Base-by-base conservation (phyloP, 2,888 invertebrate genomes). In the Dione juno region DNA sequence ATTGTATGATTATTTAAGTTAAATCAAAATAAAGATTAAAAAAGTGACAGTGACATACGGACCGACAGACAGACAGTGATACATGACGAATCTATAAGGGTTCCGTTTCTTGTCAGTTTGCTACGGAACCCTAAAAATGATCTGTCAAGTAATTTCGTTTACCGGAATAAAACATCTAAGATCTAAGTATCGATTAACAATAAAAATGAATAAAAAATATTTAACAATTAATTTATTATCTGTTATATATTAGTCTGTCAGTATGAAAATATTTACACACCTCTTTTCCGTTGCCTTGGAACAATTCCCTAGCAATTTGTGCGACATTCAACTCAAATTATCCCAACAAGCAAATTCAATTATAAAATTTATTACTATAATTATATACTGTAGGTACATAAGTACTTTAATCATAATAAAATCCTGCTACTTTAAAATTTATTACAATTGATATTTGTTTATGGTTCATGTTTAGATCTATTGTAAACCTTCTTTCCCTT, bases 281-380 rank as follows among this genome's bases (percentile, higher is more conserved):
- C 54, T 52, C 70, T 69, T 75, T 73, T 76, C 76, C 76, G 67
- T 74, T 74, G 65, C 75, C 76, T 76, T 75, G 76, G 67, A 67
- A 69, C 66, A 69, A 69, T 61, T 71, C 21, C 41, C 43, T 61
- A 16, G 65, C 64, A 53, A 66, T 67, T 68, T 73, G 57, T 66
- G 52, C 35, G 45, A 40, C 70, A 67, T 67, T 52, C 67, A 59
- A 64, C 40, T 14, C 48, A 43, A 48, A 69, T 54, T 40, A 65
- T 72, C 37, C 37, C 37, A 54, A 63, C 69, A 61, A 63, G 66
- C 59, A 61, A 72, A 69, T 43, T 69, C 61, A 69, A 69, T 69
- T 72, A 66, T 63, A 43, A 45, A 9, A 45, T 71, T 66, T 54
- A 71, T 69, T 66, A 43, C 71, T 16, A 35, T 53, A 65, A 71